Evolutionary conservation across 2,888 invertebrate species (phyloP), one percentile per base, ranked within the genome.

Genomic region (Agriopis aurantiaria): DNA sequence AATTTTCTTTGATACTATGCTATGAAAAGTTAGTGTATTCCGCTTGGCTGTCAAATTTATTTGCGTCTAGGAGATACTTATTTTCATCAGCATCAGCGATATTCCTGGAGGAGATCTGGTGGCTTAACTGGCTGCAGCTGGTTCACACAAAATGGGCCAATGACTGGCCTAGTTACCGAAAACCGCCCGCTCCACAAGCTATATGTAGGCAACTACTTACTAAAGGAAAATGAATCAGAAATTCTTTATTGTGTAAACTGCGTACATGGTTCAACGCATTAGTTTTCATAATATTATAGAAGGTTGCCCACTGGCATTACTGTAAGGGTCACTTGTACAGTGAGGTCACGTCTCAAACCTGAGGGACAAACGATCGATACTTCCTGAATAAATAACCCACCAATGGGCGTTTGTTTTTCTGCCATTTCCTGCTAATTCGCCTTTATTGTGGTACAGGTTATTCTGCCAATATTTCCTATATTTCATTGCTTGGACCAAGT

Each of bases 301-400:
- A 63, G 58, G n/a, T 49, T 49, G 55, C 45, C 53, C 43, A 55
- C 70, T 66, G 69, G 7, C 52, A 45, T 69, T 48, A 48, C 14
- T 33, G 40, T 62, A 12, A 48, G 71, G 71, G 74, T 76, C 74
- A 64, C 61, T 79, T 79, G 71, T 68, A 72, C 69, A 80, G 76
- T 75, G 76, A 75, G 75, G 78, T 78, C 85, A 83, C 85, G 84
- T 81, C 75, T 77, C 75, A 60, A 46, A 74, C 69, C 77, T 58
- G 67, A 63, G 62, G 67, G 65, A 76, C 68, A 66, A 58, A 46
- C 77, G 79, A 82, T 86, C 86, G 80, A 86, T 85, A 82, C 65
- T 73, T 64, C 68, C 72, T 85, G 85, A 85, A 86, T 86, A 84
- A 86, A 82, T 85, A 80, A 83, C 74, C 72, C 75, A 60, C 76